Evolutionary conservation across 2,888 invertebrate genomes (phyloP).

Genomic region (Apamea epomidion): DNA sequence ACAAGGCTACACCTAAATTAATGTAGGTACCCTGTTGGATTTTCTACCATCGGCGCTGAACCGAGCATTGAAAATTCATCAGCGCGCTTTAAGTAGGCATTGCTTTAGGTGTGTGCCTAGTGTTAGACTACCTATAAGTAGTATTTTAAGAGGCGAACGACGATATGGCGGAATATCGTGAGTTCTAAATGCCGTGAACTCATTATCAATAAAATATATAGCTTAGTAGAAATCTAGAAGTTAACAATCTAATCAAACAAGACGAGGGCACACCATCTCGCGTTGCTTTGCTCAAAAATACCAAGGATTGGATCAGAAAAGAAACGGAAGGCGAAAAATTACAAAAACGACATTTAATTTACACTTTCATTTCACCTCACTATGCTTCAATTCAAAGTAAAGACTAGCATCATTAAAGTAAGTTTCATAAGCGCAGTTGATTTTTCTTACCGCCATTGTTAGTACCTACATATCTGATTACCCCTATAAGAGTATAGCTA

Average conservation of each 20-base stretch:
- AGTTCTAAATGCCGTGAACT: background rate
- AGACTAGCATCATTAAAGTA: background rate
- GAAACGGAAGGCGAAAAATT: background rate
- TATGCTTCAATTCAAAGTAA: constrained; percentile 2
- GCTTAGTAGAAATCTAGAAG: background rate
- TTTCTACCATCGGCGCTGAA: background rate
- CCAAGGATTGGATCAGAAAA: constrained; percentile 4
- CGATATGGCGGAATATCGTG: background rate
- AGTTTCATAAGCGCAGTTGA: too few relatives aligned
- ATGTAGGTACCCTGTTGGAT: background rate
- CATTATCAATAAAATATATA: background rate
- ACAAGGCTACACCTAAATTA: background rate
- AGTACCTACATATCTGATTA: constrained; percentile 4
- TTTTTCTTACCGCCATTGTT: background rate
- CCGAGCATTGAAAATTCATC: background rate
- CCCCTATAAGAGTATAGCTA: background rate
- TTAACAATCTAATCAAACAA: background rate
- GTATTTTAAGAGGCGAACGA: background rate
- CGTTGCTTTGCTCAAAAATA: constrained; percentile 7
- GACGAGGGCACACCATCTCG: constrained; percentile 40
- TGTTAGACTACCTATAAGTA: background rate
- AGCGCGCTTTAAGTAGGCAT: background rate
- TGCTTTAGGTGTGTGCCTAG: background rate
- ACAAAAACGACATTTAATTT: background rate
- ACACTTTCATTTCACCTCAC: constrained; percentile 2